Evolutionary conservation across 1,140 invertebrate genomes (phyloP), one percentile per base, ranked within the genome.

Genomic region (Eubasilissa regina): DNA sequence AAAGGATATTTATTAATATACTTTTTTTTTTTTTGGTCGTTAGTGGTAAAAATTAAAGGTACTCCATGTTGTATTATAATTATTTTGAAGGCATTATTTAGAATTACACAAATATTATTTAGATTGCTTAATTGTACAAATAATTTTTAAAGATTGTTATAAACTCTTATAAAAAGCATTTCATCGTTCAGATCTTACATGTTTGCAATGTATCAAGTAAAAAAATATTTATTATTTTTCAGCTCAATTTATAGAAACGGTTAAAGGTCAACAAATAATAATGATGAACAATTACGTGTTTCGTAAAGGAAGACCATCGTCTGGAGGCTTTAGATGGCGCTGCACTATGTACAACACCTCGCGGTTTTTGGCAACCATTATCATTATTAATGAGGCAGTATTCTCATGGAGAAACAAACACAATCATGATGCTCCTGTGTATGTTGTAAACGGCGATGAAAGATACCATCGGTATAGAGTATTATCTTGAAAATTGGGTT

Each of bases 291-390:
- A 58, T 56, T 53, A 77, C 64, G 68, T 62, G 10, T 70, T 15
- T 58, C 75, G 75, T 10, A 77, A 70, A 21, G 75, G 51, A 17
- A 51, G 47, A 15, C 75, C 75, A 9, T 77, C 62, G 0, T 8
- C n/a, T 7, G 75, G 75, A n/a, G 75, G 75, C 6, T 43, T 68
- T 12, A 15, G 75, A 15, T 77, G 75, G 75, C 62, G 55, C 25
- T 77, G 75, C 19, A 43, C 53, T 10, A 25, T 48, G 4, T 77
- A 77, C 51, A 55, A 56, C n/a, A 15, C 11, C 13, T 11, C 19
- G 0, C 21, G 51, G 12, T 77, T 62, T 43, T 15, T 68, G 35
- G 60, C 75, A 17, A 68, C 75, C 10, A 62, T 55, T 53, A 0
- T 77, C 13, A 17, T 77, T 7, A 13, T 13, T 35, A 35, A 56